Base-by-base conservation (phyloP, 2,113 vertebrate species). In the Platysternon megacephalum region DNA sequence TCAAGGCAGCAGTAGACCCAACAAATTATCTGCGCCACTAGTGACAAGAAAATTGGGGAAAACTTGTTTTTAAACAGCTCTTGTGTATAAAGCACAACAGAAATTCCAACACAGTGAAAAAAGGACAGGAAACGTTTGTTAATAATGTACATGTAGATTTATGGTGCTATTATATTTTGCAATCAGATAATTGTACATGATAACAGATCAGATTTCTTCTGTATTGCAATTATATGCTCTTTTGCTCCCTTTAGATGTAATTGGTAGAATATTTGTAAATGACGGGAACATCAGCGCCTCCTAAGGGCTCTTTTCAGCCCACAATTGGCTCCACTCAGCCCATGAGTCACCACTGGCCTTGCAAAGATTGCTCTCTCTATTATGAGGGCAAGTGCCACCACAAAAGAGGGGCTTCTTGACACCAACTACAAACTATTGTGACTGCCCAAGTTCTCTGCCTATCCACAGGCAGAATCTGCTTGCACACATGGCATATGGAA, bases 51-150 rank as follows among this genome's bases (percentile, higher is more conserved):
- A 94, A 97, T 93, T 48, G 95, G 82, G 32, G 29, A 92, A 94
- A 97, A 96, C 95, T 94, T 95, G 74, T 78, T 95, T 94, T 92
- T 92, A 93, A 96, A 95, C 79, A 82, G 78, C 87, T 93, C 86
- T 61, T 1, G 8, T 94, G 91, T 89, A 87, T 82, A 94, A 94
- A 86, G 35, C 72, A 86, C 78, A 94, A 81, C 39, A 92, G 61
- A 95, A 6, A 89, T 87, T 85, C 28, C 42, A 1, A 0, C 21
- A 39, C 95, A 95, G 68, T 89, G 92, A 80, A 87, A 88, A 56
- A 42, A 91, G n/a, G 21, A 39, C 42, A 88, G 81, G 81, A 95
- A 82, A 56, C 11, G 6, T 72, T 88, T 65, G 52, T 89, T 95
- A 17, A 61, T n/a, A 89, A 3, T 82, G 85, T 96, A 89, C 32